Percentiles rank a stretch among this genome's conserved stretches.
Conservation (phyloP, 2,797 vertebrate species). For the Myripristis murdjan region DNA sequence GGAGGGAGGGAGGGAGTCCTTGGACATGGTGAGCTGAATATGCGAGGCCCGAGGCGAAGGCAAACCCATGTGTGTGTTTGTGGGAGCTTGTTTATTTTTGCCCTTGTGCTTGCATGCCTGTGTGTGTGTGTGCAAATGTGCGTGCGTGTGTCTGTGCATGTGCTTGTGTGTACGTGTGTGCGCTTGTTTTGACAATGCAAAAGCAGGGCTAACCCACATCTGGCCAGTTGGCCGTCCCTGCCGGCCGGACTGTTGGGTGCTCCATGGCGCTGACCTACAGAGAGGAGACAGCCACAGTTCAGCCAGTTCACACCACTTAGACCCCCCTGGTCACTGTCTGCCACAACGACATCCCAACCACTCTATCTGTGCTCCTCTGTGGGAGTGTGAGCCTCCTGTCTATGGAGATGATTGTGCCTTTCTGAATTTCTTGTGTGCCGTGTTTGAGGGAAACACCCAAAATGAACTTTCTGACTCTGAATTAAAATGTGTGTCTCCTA, state of each 20-base stretch:
- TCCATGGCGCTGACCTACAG: constrained; percentile 12
- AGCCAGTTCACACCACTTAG: constrained; percentile 44
- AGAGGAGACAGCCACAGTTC: constrained; percentile 42
- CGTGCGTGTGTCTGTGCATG: constrained; percentile 1
- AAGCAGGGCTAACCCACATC: constrained; percentile 38
- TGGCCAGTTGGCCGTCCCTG: constrained; percentile 46
- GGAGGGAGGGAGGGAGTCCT: constrained; percentile 34
- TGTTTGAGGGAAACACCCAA: neutral
- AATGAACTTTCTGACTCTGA: neutral
- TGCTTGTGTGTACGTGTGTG: neutral
- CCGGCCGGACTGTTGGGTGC: constrained; percentile 7
- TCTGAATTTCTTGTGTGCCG: no score
- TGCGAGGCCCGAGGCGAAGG: constrained; percentile 24
- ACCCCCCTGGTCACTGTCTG: constrained; percentile 38
- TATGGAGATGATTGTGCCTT: no score
- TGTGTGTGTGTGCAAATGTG: constrained; percentile 1
- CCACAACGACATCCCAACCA: neutral
- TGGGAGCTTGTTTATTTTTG: constrained; percentile 44
- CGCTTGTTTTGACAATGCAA: constrained; percentile 45
- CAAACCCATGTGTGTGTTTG: constrained; percentile 35
- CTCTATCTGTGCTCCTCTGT: neutral
- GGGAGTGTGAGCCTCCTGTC: neutral
- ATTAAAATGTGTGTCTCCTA: no score
- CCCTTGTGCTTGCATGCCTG: neutral
- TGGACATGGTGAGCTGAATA: constrained; percentile 32